Conservation (phyloP, 2,888 invertebrate genomes). For the Drosophila mayaguana region DNA sequence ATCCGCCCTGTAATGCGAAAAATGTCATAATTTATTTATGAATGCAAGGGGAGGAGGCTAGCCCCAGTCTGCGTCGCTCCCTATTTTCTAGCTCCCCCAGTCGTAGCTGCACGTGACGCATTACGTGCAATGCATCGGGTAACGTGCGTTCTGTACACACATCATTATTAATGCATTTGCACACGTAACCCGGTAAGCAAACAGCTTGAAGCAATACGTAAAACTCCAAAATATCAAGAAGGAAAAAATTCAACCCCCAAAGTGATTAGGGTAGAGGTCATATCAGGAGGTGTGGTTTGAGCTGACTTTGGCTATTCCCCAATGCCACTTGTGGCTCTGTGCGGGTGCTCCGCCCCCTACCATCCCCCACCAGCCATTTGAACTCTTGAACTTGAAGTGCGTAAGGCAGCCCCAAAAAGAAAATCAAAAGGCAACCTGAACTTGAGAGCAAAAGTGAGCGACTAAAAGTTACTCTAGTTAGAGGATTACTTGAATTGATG, state of each 20-base stretch:
- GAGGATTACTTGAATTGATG: not conserved
- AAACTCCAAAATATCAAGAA: constrained; percentile 34
- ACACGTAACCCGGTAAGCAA: constrained; percentile 55
- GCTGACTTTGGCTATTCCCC: constrained; percentile 40
- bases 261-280: constrained; percentile 13
- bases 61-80: not conserved
- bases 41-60: constrained; percentile 29
- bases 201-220: constrained; percentile 4
- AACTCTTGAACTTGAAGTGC: constrained; percentile 59
- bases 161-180: constrained; percentile 78
- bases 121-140: constrained; percentile 66
- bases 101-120: constrained; percentile 67
- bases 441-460: not conserved
- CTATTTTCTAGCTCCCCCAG: not conserved
- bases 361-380: constrained; percentile 28
- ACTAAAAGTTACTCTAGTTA: not conserved
- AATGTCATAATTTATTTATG: constrained; percentile 57
- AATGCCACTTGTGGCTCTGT: constrained; percentile 66
- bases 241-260: constrained; percentile 38
- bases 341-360: not conserved
- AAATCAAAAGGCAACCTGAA: not conserved
- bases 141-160: constrained; percentile 73
- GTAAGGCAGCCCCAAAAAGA: constrained; percentile 25
- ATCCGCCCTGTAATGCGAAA: constrained; percentile 48
- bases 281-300: not conserved